These are phyloP conservation scores for Scomber colias DNA, from an alignment of 2,113 vertebrate genomes.

Conservation along the genomic window DNA sequence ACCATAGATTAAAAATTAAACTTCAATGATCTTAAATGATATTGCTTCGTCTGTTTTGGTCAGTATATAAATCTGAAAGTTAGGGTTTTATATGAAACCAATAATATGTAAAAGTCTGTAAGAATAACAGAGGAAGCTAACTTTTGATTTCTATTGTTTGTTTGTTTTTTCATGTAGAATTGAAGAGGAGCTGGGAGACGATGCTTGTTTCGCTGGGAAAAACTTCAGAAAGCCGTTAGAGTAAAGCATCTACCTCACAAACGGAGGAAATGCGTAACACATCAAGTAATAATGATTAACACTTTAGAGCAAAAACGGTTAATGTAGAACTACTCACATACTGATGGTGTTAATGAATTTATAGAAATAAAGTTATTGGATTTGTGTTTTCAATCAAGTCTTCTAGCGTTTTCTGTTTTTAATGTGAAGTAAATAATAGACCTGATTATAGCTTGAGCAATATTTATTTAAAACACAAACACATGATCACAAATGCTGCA, in stretches of 20 bases:
- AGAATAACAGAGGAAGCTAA: not conserved
- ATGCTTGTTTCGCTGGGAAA: conserved; percentile 92
- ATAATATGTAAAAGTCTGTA: not conserved
- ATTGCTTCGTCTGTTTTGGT: not conserved
- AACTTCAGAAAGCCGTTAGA: conserved; percentile 93
- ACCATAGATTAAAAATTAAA: not conserved
- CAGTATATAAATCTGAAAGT: not conserved
- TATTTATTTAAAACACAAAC: conserved; percentile 1
- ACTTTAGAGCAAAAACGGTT: not conserved
- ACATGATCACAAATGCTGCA: conserved; percentile 1
- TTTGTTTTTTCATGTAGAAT: conserved; percentile 85
- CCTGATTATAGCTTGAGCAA: not conserved
- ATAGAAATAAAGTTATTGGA: conserved; percentile 6
- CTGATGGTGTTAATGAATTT: not conserved
- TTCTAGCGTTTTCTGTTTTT: conserved; percentile 8
- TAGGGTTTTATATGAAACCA: not conserved
- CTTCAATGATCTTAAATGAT: not conserved
- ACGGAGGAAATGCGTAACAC: conserved; percentile 3
- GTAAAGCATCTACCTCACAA: not conserved
- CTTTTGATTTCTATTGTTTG: not conserved
- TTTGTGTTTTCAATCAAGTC: conserved; percentile 9
- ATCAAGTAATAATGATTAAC: not conserved
- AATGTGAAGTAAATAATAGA: conserved; percentile 15
- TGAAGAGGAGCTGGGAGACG: conserved; percentile 95
- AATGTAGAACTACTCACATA: conserved; percentile 19